A percentile compares a stretch with the other conserved stretches of the same genome.
Conservation (phyloP, 2,113 vertebrate genomes). For the Forbesichthys papilliferus region DNA sequence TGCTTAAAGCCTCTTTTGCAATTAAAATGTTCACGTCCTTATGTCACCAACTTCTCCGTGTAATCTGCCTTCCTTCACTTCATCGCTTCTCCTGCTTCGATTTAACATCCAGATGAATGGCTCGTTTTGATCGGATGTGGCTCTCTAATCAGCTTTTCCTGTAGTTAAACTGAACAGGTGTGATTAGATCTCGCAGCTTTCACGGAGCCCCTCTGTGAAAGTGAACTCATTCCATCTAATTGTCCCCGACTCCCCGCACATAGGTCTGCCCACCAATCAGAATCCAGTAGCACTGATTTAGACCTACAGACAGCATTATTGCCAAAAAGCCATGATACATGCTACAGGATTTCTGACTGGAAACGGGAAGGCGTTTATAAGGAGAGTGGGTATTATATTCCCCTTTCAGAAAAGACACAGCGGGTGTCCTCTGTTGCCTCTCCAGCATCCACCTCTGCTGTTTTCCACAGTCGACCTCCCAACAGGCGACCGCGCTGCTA, state of each 20-base stretch:
- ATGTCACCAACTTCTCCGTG: neutral
- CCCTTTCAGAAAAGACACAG: neutral
- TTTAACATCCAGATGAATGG: constrained; percentile 17
- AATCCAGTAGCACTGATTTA: neutral
- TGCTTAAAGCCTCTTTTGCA: no score
- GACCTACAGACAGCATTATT: constrained; percentile 7
- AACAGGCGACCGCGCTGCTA: constrained; percentile 32
- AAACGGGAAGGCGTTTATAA: constrained; percentile 17
- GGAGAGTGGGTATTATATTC: neutral
- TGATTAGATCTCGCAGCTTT: constrained; percentile 35
- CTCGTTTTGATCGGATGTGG: constrained; percentile 21
- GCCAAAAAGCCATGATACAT: constrained; percentile 23
- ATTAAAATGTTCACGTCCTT: neutral
- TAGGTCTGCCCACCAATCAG: constrained; percentile 21
- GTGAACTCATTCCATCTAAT: constrained; percentile 22
- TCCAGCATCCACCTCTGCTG: constrained; percentile 17
- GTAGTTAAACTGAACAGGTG: constrained; percentile 34
- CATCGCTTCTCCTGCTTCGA: constrained; percentile 20
- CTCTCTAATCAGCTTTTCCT: constrained; percentile 40
- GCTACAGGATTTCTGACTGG: constrained; percentile 21
- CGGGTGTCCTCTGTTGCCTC: constrained; percentile 3
- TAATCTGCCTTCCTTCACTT: neutral
- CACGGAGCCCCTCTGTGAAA: constrained; percentile 6
- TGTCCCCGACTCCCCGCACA: constrained; percentile 24
- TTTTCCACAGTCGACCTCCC: constrained; percentile 32